phyloP scores from a whole-genome alignment of 2,888 invertebrate species.

The Drosophila mimetica region DNA sequence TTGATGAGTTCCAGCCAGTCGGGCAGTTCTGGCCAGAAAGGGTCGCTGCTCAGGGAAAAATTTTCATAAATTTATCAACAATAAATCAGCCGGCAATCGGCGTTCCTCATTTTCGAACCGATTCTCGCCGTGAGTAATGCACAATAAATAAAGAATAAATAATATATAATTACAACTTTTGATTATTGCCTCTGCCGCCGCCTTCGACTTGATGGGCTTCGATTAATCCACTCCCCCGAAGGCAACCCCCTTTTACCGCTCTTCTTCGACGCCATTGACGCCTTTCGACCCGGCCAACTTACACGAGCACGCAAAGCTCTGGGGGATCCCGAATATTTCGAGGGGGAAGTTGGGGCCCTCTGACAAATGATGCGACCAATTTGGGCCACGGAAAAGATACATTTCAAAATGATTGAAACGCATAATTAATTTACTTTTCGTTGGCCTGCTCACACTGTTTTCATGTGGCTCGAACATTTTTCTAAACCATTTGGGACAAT shows the following conservation, averaged over 20 bases:
- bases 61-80: conserved; percentile 76
- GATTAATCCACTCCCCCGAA: conserved; percentile 8
- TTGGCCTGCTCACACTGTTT: conserved; percentile 3
- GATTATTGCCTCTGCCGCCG: conserved; percentile 51
- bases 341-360: conserved; percentile 12
- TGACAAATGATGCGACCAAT: conserved; percentile 68
- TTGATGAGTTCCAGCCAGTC: conserved; percentile 73
- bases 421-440: conserved; percentile 61
- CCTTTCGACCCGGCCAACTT: conserved; percentile 41
- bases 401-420: conserved; percentile 68
- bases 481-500: conserved; percentile 33
- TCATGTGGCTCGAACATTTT: conserved; percentile 18
- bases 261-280: conserved; percentile 63
- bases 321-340: background rate
- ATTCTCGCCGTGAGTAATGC: conserved; percentile 54
- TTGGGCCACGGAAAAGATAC: conserved; percentile 34
- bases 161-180: conserved; percentile 77
- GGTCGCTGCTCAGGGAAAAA: conserved; percentile 46
- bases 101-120: conserved; percentile 10
- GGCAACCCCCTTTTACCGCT: conserved; percentile 14
- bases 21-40: conserved; percentile 46
- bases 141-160: conserved; percentile 79
- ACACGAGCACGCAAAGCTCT: conserved; percentile 5
- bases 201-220: conserved; percentile 21
- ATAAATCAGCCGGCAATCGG: conserved; percentile 67